phyloP scores from a whole-genome alignment of 1,140 invertebrate species.

The Heliconius himera region DNA sequence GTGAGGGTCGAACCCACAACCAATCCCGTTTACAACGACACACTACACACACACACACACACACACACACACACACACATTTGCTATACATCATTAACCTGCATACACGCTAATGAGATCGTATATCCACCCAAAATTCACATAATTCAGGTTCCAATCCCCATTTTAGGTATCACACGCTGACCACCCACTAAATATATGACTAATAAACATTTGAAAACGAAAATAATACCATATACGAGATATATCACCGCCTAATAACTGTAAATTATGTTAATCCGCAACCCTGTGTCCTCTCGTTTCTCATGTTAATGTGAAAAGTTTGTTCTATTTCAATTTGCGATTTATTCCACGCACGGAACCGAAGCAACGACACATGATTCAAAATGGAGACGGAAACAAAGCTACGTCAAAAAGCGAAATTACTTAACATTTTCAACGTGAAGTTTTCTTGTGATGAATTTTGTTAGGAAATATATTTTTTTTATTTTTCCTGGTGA shows the following conservation, averaged over 20 bases:
- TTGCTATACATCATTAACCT: no score
- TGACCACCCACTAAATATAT: background rate
- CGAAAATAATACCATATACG: slow-evolving; percentile 26
- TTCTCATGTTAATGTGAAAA: slow-evolving; percentile 70
- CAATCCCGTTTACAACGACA: no score
- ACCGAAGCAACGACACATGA: slow-evolving; percentile 19
- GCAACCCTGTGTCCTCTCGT: slow-evolving; percentile 44
- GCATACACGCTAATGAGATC: no score
- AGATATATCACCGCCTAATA: slow-evolving; percentile 53
- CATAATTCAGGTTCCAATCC: background rate
- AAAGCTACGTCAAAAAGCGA: slow-evolving; percentile 15
- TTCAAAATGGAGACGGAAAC: background rate
- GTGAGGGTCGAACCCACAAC: no score
- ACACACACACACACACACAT: no score
- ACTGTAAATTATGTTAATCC: slow-evolving; percentile 61
- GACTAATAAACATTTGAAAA: slow-evolving; percentile 7
- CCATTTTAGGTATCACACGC: slow-evolving; percentile 6
- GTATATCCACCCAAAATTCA: background rate
- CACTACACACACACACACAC: no score
- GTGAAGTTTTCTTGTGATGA: slow-evolving; percentile 26
- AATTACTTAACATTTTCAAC: slow-evolving; percentile 66
- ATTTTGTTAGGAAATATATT: slow-evolving; percentile 36
- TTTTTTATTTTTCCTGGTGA: background rate
- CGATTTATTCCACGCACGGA: slow-evolving; percentile 37
- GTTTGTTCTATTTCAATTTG: slow-evolving; percentile 54